phyloP scores from a whole-genome alignment of 2,888 invertebrate species.

The Lycia hirtaria region DNA sequence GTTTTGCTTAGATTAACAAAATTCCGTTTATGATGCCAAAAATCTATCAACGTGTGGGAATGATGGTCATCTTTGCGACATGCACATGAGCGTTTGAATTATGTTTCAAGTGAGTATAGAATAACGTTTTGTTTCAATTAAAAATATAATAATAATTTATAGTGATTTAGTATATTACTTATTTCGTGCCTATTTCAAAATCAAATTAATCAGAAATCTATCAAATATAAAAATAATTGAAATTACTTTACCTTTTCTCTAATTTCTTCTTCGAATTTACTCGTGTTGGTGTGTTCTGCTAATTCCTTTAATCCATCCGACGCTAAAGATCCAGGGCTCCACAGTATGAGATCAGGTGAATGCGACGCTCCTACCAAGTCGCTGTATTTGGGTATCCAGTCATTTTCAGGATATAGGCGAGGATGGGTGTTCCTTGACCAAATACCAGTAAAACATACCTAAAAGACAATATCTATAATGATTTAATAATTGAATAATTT shows the following conservation, averaged over 20 bases:
- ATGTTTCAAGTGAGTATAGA: too few species aligned
- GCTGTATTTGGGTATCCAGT: conserved; percentile 73
- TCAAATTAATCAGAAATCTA: background rate
- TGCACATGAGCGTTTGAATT: too few species aligned
- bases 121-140: too few species aligned
- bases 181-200: background rate
- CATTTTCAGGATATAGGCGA: conserved; percentile 70
- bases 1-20: too few species aligned
- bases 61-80: too few species aligned
- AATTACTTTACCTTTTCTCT: conserved; percentile 60
- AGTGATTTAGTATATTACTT: background rate
- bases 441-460: conserved; percentile 72
- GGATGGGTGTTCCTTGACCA: conserved; percentile 79
- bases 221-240: too few species aligned
- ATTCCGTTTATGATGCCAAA: too few species aligned
- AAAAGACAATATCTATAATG: background rate
- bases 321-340: conserved; percentile 70
- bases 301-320: conserved; percentile 67
- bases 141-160: too few species aligned
- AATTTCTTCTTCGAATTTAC: conserved; percentile 69
- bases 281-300: conserved; percentile 73
- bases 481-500: too few species aligned
- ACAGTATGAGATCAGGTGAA: conserved; percentile 62
- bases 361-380: conserved; percentile 76
- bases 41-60: too few species aligned